A percentile compares a stretch with the other conserved stretches of the same genome.
Evolutionary conservation across 64 coral and sea anemone species (phyloP).

Genomic region (Platygyra sinensis): DNA sequence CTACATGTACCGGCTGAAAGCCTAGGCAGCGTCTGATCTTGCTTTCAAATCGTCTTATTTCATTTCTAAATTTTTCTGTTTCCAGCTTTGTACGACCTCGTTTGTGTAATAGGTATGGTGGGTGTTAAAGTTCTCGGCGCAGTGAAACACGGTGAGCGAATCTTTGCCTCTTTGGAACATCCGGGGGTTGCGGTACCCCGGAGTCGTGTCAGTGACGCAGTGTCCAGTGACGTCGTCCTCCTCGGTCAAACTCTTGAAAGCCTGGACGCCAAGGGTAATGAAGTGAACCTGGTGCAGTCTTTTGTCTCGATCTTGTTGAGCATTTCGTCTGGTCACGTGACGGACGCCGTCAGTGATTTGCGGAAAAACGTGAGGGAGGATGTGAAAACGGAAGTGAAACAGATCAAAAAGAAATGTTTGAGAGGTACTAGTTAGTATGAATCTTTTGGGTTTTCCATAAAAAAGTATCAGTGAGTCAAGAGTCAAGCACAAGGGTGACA

Average conservation of each 20-base stretch:
- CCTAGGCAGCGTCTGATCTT: no score
- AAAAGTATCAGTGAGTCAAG: no score
- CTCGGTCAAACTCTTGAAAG: constrained; percentile 65
- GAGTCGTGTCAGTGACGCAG: constrained; percentile 27
- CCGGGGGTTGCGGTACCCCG: constrained; percentile 64
- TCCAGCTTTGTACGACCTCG: constrained; percentile 51
- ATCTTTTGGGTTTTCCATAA: no score
- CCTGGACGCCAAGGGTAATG: background rate
- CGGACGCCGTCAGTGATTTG: constrained; percentile 24
- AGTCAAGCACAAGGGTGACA: no score
- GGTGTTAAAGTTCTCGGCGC: constrained; percentile 64
- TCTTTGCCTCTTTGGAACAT: constrained; percentile 64
- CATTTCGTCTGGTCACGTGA: constrained; percentile 45
- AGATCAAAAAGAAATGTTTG: constrained; percentile 54
- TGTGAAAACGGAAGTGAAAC: constrained; percentile 47
- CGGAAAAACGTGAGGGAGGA: constrained; percentile 53
- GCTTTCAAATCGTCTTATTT: no score
- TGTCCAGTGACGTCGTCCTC: constrained; percentile 45
- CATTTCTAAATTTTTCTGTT: background rate
- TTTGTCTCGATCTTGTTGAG: constrained; percentile 65
- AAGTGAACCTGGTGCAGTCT: constrained; percentile 48
- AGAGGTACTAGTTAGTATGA: background rate
- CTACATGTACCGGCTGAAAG: no score
- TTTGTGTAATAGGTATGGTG: constrained; percentile 78
- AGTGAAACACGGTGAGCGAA: constrained; percentile 63